These are phyloP conservation scores for Equus przewalskii DNA, from an alignment of 2,113 vertebrate genomes.

Conservation along the genomic window DNA sequence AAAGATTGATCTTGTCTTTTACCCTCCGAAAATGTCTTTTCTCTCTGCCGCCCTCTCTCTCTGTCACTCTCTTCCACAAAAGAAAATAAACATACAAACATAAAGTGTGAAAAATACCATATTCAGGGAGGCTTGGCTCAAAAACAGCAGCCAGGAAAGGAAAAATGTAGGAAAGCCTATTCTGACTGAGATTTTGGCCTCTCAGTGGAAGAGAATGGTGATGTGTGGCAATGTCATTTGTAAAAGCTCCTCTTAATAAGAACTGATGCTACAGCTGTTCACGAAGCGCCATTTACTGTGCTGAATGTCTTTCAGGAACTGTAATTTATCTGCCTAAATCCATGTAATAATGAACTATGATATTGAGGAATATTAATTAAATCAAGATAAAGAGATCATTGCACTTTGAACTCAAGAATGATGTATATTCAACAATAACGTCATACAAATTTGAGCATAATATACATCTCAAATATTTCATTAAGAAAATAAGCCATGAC, in stretches of 20 bases:
- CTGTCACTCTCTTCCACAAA: not conserved
- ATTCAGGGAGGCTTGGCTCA: not conserved
- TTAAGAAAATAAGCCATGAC: not conserved
- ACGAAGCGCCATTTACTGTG: not conserved
- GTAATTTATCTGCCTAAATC: not conserved
- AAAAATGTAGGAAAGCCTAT: not conserved
- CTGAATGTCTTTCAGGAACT: not conserved
- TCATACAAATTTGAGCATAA: not conserved
- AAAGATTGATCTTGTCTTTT: not conserved
- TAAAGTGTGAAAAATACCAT: not conserved
- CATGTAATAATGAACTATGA: not conserved
- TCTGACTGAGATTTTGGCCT: not conserved
- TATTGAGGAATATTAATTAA: constrained; percentile 8
- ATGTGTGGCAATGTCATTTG: not conserved
- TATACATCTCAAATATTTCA: not conserved
- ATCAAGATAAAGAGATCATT: constrained; percentile 3
- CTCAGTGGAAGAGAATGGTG: not conserved
- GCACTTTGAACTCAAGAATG: not conserved
- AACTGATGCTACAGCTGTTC: not conserved
- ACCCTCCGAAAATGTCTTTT: not conserved
- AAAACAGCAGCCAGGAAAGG: not conserved
- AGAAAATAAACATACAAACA: not conserved
- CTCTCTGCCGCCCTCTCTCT: not conserved
- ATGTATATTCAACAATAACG: not conserved
- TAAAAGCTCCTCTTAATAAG: not conserved